Evolutionary conservation across 2,888 invertebrate species (phyloP).

Genomic region (Bursaphelenchus okinawaensis): DNA sequence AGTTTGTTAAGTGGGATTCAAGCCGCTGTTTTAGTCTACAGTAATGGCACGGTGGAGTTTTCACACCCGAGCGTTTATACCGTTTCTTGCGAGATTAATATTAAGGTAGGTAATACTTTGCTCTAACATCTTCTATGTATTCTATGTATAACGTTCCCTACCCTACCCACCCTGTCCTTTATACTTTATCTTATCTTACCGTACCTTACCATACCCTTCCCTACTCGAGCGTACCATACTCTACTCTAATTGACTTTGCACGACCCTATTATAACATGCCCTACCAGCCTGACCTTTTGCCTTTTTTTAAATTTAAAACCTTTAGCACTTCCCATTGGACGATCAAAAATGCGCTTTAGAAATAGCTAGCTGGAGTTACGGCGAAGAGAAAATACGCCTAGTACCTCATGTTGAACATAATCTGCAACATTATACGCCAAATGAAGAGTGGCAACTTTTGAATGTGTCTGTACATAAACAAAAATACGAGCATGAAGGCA

Average conservation of each 20-base stretch:
- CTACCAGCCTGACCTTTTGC: too few species aligned
- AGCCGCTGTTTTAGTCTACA: constrained; percentile 40
- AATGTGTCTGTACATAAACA: constrained; percentile 40
- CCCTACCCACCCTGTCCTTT: too few species aligned
- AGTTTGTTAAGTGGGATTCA: constrained; percentile 44
- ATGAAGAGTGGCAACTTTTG: constrained; percentile 50
- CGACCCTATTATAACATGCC: too few species aligned
- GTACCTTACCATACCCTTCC: too few species aligned
- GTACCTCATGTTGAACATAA: constrained; percentile 46
- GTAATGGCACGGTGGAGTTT: constrained; percentile 49
- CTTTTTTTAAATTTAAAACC: too few species aligned
- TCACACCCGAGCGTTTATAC: constrained; percentile 52
- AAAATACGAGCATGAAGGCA: constrained; percentile 51
- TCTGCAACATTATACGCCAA: constrained; percentile 47
- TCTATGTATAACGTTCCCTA: too few species aligned
- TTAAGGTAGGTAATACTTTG: constrained; percentile 29
- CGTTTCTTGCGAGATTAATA: constrained; percentile 51
- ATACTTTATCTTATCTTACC: too few species aligned
- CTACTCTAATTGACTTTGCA: too few species aligned
- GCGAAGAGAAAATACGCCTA: constrained; percentile 47
- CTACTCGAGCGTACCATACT: too few species aligned
- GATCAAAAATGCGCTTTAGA: constrained; percentile 50
- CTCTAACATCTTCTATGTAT: too few species aligned
- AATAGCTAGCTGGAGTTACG: constrained; percentile 55
- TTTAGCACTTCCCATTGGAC: constrained; percentile 24